A percentile compares a stretch with the other conserved stretches of the same genome.
Evolutionary conservation across 1,140 invertebrate species (phyloP).

Genomic region (Megalopta genalis): DNA sequence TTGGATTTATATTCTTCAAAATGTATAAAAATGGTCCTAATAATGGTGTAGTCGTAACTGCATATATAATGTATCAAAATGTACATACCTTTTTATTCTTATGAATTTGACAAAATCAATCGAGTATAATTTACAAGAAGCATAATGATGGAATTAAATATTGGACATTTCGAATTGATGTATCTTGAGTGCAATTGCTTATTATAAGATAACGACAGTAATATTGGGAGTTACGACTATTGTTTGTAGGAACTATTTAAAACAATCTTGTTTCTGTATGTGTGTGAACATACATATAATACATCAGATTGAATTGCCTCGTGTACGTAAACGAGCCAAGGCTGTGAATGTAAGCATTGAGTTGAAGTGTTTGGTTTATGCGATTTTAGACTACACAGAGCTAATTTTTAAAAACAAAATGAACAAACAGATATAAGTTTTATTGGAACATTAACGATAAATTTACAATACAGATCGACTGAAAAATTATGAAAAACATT

Average conservation of each 20-base stretch:
- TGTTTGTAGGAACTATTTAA: conserved; percentile 12
- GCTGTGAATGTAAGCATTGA: conserved; percentile 52
- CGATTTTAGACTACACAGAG: neutral
- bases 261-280: conserved; percentile 20
- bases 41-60: conserved; percentile 46
- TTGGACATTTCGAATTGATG: neutral
- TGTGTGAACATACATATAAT: neutral
- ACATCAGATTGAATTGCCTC: conserved; percentile 43
- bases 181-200: conserved; percentile 14
- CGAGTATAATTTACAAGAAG: neutral
- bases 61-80: neutral
- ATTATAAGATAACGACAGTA: neutral
- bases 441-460: conserved; percentile 23
- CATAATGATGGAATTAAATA: neutral
- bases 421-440: conserved; percentile 6
- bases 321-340: conserved; percentile 42
- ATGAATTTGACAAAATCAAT: neutral
- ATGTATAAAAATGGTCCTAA: conserved; percentile 32
- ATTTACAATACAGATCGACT: conserved; percentile 27
- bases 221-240: conserved; percentile 45
- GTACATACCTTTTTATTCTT: neutral
- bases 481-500: conserved; percentile 39
- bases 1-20: conserved; percentile 28
- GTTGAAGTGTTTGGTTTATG: conserved; percentile 6
- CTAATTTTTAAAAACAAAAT: conserved; percentile 14